Evolutionary conservation across 2,888 invertebrate species (phyloP), one percentile per base, ranked within the genome.

Genomic region (Marronus borbonicus): DNA sequence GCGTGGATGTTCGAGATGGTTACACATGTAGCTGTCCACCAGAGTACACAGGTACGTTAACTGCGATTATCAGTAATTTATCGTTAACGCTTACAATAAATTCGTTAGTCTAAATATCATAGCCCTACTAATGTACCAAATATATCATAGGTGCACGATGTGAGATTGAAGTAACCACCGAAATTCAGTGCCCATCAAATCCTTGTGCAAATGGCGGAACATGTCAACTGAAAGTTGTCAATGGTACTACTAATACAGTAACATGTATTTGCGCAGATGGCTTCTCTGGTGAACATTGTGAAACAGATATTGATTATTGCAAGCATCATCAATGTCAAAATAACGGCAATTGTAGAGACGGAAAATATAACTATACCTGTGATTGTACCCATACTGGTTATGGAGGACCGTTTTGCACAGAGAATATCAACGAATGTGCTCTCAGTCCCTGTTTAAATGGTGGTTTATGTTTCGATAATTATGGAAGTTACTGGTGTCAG

Each of bases 171-270:
- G 91, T 93, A 70, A 93, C 92, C 75, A 90, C 92, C 79, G 93
- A 94, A 87, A 93, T 93, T 66, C 89, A 91, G 80, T 97, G 97
- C 89, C 92, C 92, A 84, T 91, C 92, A 80, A 92, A 92, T 84
- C 96, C 96, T 1, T 98, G 98, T 86, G 89, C 90, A 80, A 94
- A 97, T 89, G 94, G 94, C 86, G 96, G 94, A 79, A 92, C 92
- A 81, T 97, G 97, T 87, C 89, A 91, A 81, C 93, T 94, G 80
- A 89, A 92, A 50, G 89, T 90, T 1, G 91, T 91, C 62, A 90
- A 83, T 1, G 83, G 83, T 24, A 65, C 78, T 17, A 74, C 78
- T 17, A 74, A 77, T 31, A 77, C 24, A 5, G 64, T 88, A 80
- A 86, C 86, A 69, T 90, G 90, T 81, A 83, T 86, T 31, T 90